A percentile compares a stretch with the other conserved stretches of the same genome.
phyloP scores from a whole-genome alignment of 1,140 invertebrate species.

The Teleogryllus occipitalis region DNA sequence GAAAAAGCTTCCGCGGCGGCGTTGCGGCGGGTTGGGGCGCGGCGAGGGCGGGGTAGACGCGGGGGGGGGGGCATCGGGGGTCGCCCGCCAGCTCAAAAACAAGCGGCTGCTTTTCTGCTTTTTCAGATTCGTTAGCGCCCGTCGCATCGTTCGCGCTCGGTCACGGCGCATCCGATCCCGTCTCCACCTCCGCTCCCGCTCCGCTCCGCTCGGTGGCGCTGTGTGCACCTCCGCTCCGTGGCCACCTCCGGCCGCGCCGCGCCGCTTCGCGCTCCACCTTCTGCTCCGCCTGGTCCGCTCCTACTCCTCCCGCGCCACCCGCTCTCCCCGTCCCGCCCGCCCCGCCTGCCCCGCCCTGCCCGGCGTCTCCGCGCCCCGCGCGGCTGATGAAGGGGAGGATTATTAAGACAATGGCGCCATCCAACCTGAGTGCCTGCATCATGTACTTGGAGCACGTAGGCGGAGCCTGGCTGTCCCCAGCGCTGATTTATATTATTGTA shows the following conservation, averaged over 20 bases:
- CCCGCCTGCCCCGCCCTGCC: background rate
- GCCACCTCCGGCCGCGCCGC: conserved; percentile 2
- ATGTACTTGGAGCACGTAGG: conserved; percentile 16
- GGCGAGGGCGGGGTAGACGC: too few relatives aligned
- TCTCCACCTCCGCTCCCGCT: too few relatives aligned
- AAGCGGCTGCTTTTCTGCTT: too few relatives aligned
- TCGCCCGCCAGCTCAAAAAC: too few relatives aligned
- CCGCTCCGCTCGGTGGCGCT: background rate
- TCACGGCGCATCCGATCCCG: too few relatives aligned
- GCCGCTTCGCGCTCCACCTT: background rate
- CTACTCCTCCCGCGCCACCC: background rate
- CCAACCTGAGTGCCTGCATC: conserved; percentile 14
- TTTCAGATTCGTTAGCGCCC: too few relatives aligned
- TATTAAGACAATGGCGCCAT: conserved; percentile 17
- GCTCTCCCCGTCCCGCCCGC: background rate
- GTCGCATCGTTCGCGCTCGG: too few relatives aligned
- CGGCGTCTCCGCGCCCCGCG: background rate
- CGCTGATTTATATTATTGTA: conserved; percentile 21
- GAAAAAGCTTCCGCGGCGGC: too few relatives aligned
- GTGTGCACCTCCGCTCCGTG: background rate
- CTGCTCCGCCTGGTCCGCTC: too few relatives aligned
- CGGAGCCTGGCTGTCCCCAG: background rate
- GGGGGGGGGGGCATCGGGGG: too few relatives aligned
- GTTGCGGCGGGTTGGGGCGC: too few relatives aligned
- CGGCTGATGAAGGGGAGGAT: background rate